Base-by-base conservation (phyloP, 1,140 invertebrate species). In the Odontomachus brunneus region DNA sequence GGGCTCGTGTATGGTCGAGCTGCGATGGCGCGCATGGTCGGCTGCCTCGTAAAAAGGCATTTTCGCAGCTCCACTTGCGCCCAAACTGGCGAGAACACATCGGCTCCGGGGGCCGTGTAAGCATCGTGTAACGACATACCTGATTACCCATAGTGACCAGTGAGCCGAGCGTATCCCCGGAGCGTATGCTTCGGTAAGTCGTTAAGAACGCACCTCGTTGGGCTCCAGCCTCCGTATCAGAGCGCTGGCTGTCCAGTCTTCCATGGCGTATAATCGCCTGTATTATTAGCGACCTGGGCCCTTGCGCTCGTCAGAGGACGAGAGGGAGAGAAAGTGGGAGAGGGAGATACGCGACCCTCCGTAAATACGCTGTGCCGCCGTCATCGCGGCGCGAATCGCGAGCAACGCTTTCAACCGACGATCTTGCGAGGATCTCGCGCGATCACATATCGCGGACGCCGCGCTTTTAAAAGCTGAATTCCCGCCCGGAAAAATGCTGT, bases 131-230 rank as follows among this genome's bases (percentile, higher is more conserved):
- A 81, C 83, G 80, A 67, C 38, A 90, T 89, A 90, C 75, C 82
- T 89, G 90, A 91, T 91, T 90, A 91, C 82, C 78, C 89, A 86
- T 82, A 80, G 66, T 91, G 88, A 86, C 76, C 89, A 89, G 55
- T 87, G 82, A 91, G 82, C 86, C 88, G 88, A 83, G 86, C 60
- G 85, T 85, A 38, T 85, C 33, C 65, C 57, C 62, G 48, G 71
- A 76, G 60, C 24, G 66, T 83, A 90, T 80, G 90, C 89, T 80
- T 89, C 88, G 86, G 83, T 89, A 89, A 84, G 65, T 88, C 75
- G 87, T 82, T 85, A 88, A 88, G 84, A 83, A 88, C 86, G 84
- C 87, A 88, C 67, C 80, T 86, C 87, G 87, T 81, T 88, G 73
- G 63, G 85, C 55, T 82, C 71, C 74, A 72, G 55, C 63, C 84